Conservation (phyloP, 2,113 vertebrate species). For the Rhinolophus sinicus region DNA sequence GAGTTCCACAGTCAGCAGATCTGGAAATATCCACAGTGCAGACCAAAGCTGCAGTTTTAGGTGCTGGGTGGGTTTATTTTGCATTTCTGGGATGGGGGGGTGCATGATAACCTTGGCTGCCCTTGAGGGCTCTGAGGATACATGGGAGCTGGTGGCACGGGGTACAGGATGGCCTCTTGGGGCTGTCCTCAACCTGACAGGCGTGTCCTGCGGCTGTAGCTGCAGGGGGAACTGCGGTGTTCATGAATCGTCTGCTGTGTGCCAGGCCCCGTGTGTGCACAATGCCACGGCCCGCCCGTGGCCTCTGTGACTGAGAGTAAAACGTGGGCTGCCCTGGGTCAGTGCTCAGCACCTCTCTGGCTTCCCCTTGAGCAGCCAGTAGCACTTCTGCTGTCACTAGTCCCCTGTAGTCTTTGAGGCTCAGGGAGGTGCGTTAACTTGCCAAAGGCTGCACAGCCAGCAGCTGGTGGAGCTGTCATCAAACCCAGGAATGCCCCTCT, state of each 20-base stretch:
- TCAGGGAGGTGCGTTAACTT: background rate
- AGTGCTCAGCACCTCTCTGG: rapidly evolving
- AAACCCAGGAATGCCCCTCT: background rate
- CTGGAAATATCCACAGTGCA: background rate
- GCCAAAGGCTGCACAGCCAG: background rate
- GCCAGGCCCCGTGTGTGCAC: no score
- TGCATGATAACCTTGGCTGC: no score
- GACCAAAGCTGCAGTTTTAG: background rate
- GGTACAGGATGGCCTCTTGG: rapidly evolving
- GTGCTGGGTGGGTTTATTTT: no score
- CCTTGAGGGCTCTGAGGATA: background rate
- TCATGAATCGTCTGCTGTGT: background rate
- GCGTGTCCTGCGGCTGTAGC: no score
- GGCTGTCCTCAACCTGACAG: background rate
- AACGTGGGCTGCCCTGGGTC: background rate
- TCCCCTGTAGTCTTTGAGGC: background rate
- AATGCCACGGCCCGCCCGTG: no score
- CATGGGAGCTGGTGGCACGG: rapidly evolving
- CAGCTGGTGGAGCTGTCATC: background rate
- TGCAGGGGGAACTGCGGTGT: background rate
- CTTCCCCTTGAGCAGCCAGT: background rate
- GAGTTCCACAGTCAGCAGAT: background rate
- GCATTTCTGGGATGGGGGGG: rapidly evolving
- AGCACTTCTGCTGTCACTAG: no score
- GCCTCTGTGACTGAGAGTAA: no score